Evolutionary conservation across 2,113 vertebrate genomes (phyloP).

Genomic region (Chionis minor): DNA sequence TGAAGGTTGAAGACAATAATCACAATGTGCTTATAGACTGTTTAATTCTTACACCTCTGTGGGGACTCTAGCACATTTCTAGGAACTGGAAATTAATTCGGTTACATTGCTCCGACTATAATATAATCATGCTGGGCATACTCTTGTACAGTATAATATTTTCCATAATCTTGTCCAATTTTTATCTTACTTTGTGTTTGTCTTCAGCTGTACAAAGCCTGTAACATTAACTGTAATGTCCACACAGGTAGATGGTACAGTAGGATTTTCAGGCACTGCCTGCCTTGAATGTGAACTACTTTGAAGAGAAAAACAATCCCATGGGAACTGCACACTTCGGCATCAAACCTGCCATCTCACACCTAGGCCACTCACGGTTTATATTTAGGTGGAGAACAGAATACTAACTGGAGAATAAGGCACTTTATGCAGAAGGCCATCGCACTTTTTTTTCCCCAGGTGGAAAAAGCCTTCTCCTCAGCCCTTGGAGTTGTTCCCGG

Average conservation of each 20-base stretch:
- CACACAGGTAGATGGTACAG: background rate
- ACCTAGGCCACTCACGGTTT: background rate
- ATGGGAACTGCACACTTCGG: background rate
- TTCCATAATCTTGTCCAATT: background rate
- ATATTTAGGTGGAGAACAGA: background rate
- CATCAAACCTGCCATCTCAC: background rate
- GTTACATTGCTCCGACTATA: background rate
- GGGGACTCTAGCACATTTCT: constrained; percentile 21
- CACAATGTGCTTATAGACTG: background rate
- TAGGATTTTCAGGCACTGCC: background rate
- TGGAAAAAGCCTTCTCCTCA: background rate
- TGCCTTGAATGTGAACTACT: background rate
- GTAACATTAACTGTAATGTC: background rate
- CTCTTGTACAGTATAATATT: background rate
- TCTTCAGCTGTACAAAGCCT: background rate
- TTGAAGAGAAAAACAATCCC: background rate
- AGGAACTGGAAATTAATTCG: constrained; percentile 43
- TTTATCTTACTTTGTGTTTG: background rate
- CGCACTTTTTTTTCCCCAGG: background rate
- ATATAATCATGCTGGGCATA: background rate
- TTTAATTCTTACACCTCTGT: constrained; percentile 37
- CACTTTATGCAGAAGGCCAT: background rate
- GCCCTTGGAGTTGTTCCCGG: rapidly evolving
- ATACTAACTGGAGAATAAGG: background rate
- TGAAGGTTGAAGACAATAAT: background rate